Conservation (phyloP, 2,888 invertebrate species). For the Cephus pulcher region DNA sequence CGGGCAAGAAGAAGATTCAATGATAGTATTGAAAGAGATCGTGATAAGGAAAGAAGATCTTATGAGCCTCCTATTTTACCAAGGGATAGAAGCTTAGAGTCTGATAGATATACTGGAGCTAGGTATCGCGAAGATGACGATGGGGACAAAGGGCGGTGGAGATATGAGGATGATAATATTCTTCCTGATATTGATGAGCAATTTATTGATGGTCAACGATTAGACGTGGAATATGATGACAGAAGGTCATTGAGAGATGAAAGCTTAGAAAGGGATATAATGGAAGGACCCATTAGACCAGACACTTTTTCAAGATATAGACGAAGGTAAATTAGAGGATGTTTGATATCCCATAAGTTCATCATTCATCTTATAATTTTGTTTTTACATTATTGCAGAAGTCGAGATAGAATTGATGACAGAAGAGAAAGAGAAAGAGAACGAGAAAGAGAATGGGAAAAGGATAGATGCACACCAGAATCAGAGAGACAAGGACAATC, state of each 20-base stretch:
- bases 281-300: constrained; percentile 40
- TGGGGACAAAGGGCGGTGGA: constrained; percentile 42
- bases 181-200: constrained; percentile 43
- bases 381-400: constrained; percentile 17
- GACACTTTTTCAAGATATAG: constrained; percentile 22
- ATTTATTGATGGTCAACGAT: constrained; percentile 41
- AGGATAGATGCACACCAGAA: constrained; percentile 46
- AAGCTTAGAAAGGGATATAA: constrained; percentile 52
- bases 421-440: constrained; percentile 38
- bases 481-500: constrained; percentile 40
- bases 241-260: constrained; percentile 43
- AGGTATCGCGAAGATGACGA: constrained; percentile 37
- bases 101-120: constrained; percentile 33
- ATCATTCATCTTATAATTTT: background rate
- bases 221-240: constrained; percentile 47
- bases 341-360: background rate
- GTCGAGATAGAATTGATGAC: constrained; percentile 31
- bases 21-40: constrained; percentile 41
- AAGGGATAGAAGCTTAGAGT: constrained; percentile 47
- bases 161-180: constrained; percentile 42
- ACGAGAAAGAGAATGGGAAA: constrained; percentile 45
- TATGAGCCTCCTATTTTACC: constrained; percentile 60
- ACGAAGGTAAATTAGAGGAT: constrained; percentile 22
- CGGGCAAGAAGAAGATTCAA: constrained; percentile 40
- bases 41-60: constrained; percentile 42